Base-by-base conservation (phyloP, 1,140 invertebrate genomes). In the Drosophila arawakana region DNA sequence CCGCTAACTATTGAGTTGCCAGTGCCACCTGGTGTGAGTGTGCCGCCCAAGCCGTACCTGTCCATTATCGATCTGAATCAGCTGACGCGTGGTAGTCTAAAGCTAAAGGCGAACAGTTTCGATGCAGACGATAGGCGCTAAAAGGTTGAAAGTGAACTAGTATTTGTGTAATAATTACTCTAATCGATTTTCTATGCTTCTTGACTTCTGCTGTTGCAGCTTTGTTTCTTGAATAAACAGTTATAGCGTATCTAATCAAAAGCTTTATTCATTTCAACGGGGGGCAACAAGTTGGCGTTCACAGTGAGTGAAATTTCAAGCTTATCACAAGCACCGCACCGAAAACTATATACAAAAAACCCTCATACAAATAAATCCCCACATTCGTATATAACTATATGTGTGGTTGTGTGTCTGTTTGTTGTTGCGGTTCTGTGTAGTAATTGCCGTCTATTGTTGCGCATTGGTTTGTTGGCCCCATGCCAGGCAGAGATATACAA, bases 11-110 rank as follows among this genome's bases (percentile, higher is more conserved):
- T 92, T 15, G 82, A 90, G 39, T 77, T 85, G 10, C 78, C 90
- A 5, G 66, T 91, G 54, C 52, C 77, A 10, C 7, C 60, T 1
- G 60, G 60, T 6, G 78, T 84, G 13, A 88, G 93, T 61, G 92
- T 93, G 41, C 92, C 93, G 4, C 93, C 93, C 35, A 93, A 94
- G 83, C 95, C 95, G 6, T 94, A 94, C 78, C 93, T 96, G 61
- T 94, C 95, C 18, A 95, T 96, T 76, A 95, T 96, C 80, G 95
- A 96, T 93, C 95, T 96, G 84, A 96, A 96, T 93, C 93, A 95
- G 89, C 93, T 96, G 81, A 95, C 95, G 2, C 92, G 94, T 52
- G 94, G 93, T 41, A 94, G 94, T 63, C 90, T 95, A 35, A 94
- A 94, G 44, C 58, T 85, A 0, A 91, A 91, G 15, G 57, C 90